phyloP scores from a whole-genome alignment of 2,888 invertebrate species.

The Elmis aenea region DNA sequence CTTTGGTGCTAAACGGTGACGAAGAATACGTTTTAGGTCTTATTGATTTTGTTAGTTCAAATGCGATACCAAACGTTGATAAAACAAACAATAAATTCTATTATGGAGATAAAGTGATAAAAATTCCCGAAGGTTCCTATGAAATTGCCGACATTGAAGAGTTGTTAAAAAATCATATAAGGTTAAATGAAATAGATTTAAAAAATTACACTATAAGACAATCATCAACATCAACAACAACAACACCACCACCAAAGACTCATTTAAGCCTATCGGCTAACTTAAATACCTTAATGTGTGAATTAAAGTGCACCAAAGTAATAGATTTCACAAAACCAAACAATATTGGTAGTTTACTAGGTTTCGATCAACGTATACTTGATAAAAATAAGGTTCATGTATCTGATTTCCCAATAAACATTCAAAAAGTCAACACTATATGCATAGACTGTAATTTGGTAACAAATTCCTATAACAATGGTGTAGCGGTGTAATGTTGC shows the following conservation, averaged over 20 bases:
- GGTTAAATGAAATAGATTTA: conserved; percentile 3
- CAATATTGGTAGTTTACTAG: conserved; percentile 13
- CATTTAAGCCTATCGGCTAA: conserved; percentile 23
- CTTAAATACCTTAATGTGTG: conserved; percentile 31
- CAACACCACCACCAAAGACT: conserved; percentile 4
- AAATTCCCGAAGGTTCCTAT: conserved; percentile 33
- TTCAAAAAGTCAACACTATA: conserved; percentile 6
- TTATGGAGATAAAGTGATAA: conserved; percentile 22
- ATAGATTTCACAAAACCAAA: conserved; percentile 11
- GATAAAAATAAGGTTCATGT: conserved; percentile 12
- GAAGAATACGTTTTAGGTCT: conserved; percentile 3
- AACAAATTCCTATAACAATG: conserved; percentile 8
- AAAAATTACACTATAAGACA: conserved; percentile 4
- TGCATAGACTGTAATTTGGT: conserved; percentile 8
- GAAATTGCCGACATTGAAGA: conserved; percentile 32
- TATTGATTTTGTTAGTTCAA: neutral
- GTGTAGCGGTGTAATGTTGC: no score
- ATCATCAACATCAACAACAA: neutral
- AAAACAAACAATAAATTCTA: conserved; percentile 33
- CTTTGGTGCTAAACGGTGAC: neutral
- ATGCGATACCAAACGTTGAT: conserved; percentile 32
- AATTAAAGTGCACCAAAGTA: conserved; percentile 12
- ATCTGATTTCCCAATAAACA: conserved; percentile 18
- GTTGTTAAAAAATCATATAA: conserved; percentile 17
- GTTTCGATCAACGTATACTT: conserved; percentile 7